Percentiles rank a stretch among this genome's conserved stretches.
These are phyloP conservation scores for Rhinichthys osculus DNA, from an alignment of 2,797 vertebrate genomes.

Conservation along the genomic window DNA sequence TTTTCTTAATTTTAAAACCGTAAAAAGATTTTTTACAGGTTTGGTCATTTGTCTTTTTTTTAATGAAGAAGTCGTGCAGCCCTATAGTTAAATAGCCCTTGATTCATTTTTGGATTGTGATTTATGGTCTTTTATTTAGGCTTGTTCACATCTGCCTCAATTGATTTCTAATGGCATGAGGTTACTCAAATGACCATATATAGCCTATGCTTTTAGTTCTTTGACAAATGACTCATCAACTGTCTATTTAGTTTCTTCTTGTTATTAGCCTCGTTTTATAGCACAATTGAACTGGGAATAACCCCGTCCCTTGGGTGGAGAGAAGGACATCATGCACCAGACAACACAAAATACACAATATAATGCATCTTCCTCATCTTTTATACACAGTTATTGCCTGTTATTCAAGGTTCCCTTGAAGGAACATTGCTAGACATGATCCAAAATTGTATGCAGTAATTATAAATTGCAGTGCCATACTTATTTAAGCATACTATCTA, in stretches of 20 bases:
- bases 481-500: background rate
- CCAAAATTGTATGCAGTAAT: background rate
- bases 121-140: conserved; percentile 7
- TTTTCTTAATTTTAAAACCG: background rate
- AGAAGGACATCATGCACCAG: conserved; percentile 15
- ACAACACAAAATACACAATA: conserved; percentile 18
- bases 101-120: background rate
- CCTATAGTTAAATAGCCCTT: background rate
- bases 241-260: conserved; percentile 35
- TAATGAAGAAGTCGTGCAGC: background rate
- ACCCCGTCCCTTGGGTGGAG: conserved; percentile 41
- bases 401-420: background rate
- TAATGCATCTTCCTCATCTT: background rate
- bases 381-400: background rate
- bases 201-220: conserved; percentile 10
- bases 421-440: background rate
- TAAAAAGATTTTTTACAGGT: background rate
- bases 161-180: conserved; percentile 15
- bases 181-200: background rate
- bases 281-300: conserved; percentile 46
- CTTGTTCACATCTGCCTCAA: background rate
- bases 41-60: background rate
- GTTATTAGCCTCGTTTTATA: conserved; percentile 43
- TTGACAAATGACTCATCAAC: conserved; percentile 29
- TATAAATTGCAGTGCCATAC: background rate